phyloP scores from a whole-genome alignment of 1,140 invertebrate species.

The Drosophila varians region DNA sequence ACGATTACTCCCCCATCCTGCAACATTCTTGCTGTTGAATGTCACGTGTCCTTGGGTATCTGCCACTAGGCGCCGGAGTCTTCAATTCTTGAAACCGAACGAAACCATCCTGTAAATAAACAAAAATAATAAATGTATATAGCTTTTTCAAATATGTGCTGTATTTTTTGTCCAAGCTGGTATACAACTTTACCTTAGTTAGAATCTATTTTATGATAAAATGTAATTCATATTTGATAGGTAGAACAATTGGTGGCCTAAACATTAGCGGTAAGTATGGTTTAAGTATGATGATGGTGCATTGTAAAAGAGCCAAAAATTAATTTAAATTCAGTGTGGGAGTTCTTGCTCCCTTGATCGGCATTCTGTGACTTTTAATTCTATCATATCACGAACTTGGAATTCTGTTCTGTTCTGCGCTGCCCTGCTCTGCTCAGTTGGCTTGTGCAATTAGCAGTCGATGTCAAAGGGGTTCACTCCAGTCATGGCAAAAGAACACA shows the following conservation, averaged over 20 bases:
- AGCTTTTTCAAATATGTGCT: too few species aligned
- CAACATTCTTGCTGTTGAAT: too few species aligned
- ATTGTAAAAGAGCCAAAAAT: slow-evolving; percentile 17
- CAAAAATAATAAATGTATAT: too few species aligned
- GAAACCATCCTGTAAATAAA: too few species aligned
- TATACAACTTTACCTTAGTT: too few species aligned
- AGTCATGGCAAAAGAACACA: slow-evolving; percentile 48
- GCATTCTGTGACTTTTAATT: slow-evolving; percentile 52
- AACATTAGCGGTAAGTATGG: background rate
- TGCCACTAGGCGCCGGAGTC: too few species aligned
- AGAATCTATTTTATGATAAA: too few species aligned
- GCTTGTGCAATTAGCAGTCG: slow-evolving; percentile 71
- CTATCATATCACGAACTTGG: slow-evolving; percentile 68
- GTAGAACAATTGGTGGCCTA: background rate
- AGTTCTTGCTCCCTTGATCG: slow-evolving; percentile 27
- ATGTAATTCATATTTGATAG: background rate
- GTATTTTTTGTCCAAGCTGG: too few species aligned
- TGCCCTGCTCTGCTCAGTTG: slow-evolving; percentile 63
- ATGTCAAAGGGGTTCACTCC: slow-evolving; percentile 75
- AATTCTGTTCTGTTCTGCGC: slow-evolving; percentile 33
- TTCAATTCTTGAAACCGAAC: too few species aligned
- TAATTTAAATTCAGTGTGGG: slow-evolving; percentile 26
- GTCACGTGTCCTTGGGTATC: too few species aligned
- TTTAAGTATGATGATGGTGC: slow-evolving; percentile 10
- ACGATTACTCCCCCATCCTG: too few species aligned